A percentile compares a stretch with the other conserved stretches of the same genome.
These are phyloP conservation scores for Sphenodon punctatus DNA, from an alignment of 2,797 vertebrate species.

Conservation along the genomic window DNA sequence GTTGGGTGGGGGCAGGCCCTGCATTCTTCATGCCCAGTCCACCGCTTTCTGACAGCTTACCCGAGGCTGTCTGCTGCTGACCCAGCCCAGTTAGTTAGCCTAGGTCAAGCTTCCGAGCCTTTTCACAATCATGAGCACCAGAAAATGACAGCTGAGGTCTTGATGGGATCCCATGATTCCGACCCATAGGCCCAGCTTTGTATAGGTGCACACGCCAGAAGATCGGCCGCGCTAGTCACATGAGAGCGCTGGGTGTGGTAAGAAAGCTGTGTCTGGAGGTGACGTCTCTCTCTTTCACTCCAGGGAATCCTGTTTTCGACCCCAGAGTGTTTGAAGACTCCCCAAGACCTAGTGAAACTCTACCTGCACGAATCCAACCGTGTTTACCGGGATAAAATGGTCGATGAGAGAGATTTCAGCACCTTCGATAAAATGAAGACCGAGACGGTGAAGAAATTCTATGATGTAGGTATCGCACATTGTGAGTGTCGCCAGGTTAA, in stretches of 20 bases:
- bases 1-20: too few relatives aligned
- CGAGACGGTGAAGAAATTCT: conserved; percentile 87
- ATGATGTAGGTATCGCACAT: conserved; percentile 77
- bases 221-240: not conserved
- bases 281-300: not conserved
- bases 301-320: conserved; percentile 93
- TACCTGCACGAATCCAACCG: conserved; percentile 92
- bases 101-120: too few relatives aligned
- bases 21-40: too few relatives aligned
- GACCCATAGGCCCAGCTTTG: fast-evolving
- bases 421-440: conserved; percentile 90
- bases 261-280: too few relatives aligned
- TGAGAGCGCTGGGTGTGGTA: not conserved
- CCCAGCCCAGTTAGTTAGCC: too few relatives aligned
- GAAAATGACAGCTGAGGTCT: too few relatives aligned
- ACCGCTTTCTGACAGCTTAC: too few relatives aligned
- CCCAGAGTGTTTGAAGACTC: conserved; percentile 82
- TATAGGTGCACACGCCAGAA: not conserved
- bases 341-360: conserved; percentile 87
- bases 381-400: conserved; percentile 93
- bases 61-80: too few relatives aligned
- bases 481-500: not conserved
- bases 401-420: conserved; percentile 84
- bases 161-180: too few relatives aligned
- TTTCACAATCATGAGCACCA: too few relatives aligned